These are phyloP conservation scores for Mareca penelope DNA, from an alignment of 2,797 vertebrate species.

Conservation along the genomic window DNA sequence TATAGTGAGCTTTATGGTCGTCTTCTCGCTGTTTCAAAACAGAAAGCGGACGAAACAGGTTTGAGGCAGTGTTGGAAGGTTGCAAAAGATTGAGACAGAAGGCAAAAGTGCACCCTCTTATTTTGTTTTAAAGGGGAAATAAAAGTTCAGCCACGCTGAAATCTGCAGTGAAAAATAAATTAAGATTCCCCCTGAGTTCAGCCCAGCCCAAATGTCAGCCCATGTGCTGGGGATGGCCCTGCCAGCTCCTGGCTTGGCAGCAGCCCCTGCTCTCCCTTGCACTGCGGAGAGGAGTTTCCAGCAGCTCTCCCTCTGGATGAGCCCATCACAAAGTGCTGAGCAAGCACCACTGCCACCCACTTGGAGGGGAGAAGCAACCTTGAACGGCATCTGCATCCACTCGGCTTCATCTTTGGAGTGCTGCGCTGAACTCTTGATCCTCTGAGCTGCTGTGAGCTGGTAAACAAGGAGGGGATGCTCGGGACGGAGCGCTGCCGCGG, in stretches of 20 bases:
- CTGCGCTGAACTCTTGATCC: background rate
- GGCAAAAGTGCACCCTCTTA: background rate
- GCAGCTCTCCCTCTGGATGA: background rate
- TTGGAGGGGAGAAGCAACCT: background rate
- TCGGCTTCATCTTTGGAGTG: background rate
- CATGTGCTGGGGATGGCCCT: background rate
- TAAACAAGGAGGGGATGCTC: conserved; percentile 6
- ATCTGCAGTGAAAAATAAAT: background rate
- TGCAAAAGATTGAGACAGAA: conserved; percentile 12
- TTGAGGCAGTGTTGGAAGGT: background rate
- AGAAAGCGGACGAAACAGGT: background rate
- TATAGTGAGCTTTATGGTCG: background rate
- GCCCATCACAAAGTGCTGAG: background rate
- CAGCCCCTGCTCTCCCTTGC: background rate
- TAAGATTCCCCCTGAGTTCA: background rate
- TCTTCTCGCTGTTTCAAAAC: background rate
- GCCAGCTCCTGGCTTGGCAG: background rate
- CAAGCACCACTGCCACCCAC: background rate
- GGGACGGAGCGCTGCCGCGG: background rate
- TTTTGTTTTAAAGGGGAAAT: background rate
- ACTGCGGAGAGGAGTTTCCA: background rate
- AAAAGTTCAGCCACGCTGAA: background rate
- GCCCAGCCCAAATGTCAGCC: background rate
- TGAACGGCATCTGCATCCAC: background rate
- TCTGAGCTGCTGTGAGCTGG: background rate